Evolutionary conservation across 2,888 invertebrate species (phyloP), one percentile per base, ranked within the genome.

Genomic region (Hemistola chrysoprasaria): DNA sequence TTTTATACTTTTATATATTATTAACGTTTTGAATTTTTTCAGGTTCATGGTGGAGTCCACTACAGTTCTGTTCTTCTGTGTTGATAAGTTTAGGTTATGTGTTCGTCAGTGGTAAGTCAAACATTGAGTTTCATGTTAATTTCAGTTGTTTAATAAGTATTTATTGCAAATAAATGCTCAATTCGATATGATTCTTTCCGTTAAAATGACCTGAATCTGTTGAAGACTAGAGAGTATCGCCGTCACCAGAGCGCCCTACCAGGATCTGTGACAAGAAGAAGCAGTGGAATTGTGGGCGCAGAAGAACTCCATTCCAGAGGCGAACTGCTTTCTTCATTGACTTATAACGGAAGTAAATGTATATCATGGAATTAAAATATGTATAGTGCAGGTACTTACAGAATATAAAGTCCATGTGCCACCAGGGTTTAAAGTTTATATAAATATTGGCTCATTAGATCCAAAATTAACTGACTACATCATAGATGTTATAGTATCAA

Each of bases 131-230:
- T 70, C 58, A 70, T 72, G 68, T 71, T 68, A 69, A 60, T 67
- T 59, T 62, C 56, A 66, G 67, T 58, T 83, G 83, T 83, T n/a
- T n/a, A n/a, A n/a, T 82, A 81, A 75, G 70, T 71, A 68, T 78
- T 78, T 78, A 69, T 78, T 74, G 58, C 71, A 73, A 88, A 88
- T 88, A 88, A 88, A 88, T 73, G 78, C 70, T 85, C 72, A 71
- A 71, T 63, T 70, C 67, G 72, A 70, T 72, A 65, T 62, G 61
- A 65, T 62, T 79, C 66, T 83, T 83, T 85, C 66, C 78, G 80
- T 77, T 80, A 65, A 65, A 68, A 63, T 62, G 62, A 75, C 82
- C 82, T 80, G 58, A 62, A 69, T 78, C 64, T 81, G 76, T 78
- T 53, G 74, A 76, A 78, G 75, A 74, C 59, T 63, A 65, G 62